Evolutionary conservation across 1,140 invertebrate genomes (phyloP).

Genomic region (Pachypeltis micranthus): DNA sequence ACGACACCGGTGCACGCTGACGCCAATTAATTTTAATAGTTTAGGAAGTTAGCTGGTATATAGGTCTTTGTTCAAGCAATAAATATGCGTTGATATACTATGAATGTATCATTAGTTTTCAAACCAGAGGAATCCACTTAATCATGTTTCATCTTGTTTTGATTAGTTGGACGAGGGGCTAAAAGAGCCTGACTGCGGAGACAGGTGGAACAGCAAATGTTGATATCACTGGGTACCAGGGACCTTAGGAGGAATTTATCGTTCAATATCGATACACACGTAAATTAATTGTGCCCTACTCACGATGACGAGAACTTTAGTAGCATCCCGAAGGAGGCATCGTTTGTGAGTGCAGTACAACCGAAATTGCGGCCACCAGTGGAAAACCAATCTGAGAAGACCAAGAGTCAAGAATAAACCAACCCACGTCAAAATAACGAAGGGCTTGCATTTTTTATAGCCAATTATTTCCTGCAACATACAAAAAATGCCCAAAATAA

Average conservation of each 20-base stretch:
- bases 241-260: constrained; percentile 16
- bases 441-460: constrained; percentile 41
- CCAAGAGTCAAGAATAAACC: constrained; percentile 56
- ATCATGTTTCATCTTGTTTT: no score
- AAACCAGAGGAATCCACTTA: no score
- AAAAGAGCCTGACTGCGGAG: not conserved
- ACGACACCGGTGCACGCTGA: no score
- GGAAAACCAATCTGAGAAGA: constrained; percentile 62
- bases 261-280: no score
- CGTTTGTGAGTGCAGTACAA: constrained; percentile 57
- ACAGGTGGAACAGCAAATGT: constrained; percentile 13
- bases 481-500: not conserved
- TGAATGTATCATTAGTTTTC: no score
- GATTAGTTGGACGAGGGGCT: no score
- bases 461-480: constrained; percentile 48
- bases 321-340: constrained; percentile 57
- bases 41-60: no score
- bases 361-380: constrained; percentile 74
- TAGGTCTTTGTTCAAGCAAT: no score
- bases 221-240: constrained; percentile 10
- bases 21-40: no score
- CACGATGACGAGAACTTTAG: constrained; percentile 65
- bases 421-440: constrained; percentile 45
- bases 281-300: constrained; percentile 27
- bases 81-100: no score